phyloP scores from a whole-genome alignment of 2,888 invertebrate genomes.

The Caenorhabditis plicata region DNA sequence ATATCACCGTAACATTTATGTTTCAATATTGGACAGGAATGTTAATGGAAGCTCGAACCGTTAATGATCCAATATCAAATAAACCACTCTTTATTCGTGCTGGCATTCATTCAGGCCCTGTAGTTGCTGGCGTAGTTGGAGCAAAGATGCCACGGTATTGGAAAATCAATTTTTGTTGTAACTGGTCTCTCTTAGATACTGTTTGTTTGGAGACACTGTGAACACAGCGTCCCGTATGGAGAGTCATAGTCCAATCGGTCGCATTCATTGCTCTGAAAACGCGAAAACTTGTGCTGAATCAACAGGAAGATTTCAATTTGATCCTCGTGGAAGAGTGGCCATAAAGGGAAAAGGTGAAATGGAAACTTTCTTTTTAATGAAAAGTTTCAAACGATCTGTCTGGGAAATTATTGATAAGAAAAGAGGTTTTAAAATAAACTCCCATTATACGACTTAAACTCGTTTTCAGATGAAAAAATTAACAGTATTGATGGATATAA shows the following conservation, averaged over 20 bases:
- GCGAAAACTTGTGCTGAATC: constrained; percentile 45
- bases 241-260: constrained; percentile 49
- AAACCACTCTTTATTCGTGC: constrained; percentile 50
- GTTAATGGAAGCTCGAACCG: constrained; percentile 60
- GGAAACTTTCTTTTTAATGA: constrained; percentile 56
- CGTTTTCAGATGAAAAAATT: constrained; percentile 52
- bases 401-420: constrained; percentile 58
- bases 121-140: constrained; percentile 60
- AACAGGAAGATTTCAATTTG: constrained; percentile 58
- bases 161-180: background rate
- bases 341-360: constrained; percentile 61
- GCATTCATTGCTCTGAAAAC: constrained; percentile 53
- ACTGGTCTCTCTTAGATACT: too few species aligned
- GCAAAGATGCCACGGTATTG: constrained; percentile 56
- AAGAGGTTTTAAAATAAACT: constrained; percentile 28
- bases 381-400: constrained; percentile 56
- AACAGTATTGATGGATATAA: constrained; percentile 60
- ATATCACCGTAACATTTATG: background rate
- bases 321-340: constrained; percentile 48
- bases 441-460: background rate
- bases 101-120: constrained; percentile 60
- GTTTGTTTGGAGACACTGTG: constrained; percentile 58
- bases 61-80: constrained; percentile 52
- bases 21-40: constrained; percentile 49
- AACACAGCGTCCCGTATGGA: constrained; percentile 58